These are phyloP conservation scores for Paradisaea rubra DNA, from an alignment of 2,113 vertebrate species.

Conservation along the genomic window DNA sequence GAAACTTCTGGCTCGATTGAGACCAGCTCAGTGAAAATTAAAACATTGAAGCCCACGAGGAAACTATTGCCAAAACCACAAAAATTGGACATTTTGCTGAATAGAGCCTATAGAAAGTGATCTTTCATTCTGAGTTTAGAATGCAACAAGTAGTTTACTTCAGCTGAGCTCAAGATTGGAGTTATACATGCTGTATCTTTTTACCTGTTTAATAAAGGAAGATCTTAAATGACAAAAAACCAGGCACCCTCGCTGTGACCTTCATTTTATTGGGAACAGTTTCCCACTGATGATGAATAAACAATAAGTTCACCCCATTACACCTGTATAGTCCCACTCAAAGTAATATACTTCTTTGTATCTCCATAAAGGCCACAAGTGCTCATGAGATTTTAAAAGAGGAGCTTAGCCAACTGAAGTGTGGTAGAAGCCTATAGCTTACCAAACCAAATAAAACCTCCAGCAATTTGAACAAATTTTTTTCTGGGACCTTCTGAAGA, in stretches of 20 bases:
- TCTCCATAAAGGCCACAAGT: not conserved
- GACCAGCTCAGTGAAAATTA: conserved; percentile 45
- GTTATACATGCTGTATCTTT: not conserved
- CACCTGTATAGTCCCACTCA: not conserved
- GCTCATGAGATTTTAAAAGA: not conserved
- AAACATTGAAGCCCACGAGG: conserved; percentile 40
- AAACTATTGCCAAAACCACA: conserved; percentile 36
- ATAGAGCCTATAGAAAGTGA: conserved; percentile 7
- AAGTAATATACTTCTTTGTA: not conserved
- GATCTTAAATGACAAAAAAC: not conserved
- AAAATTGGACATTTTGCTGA: conserved; percentile 15
- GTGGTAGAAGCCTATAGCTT: not conserved
- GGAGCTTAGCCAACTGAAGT: not conserved
- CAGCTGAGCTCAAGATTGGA: not conserved
- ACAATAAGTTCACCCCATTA: not conserved
- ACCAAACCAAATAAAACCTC: conserved; percentile 3
- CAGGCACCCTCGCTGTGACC: not conserved
- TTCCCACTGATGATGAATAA: not conserved
- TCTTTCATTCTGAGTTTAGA: conserved; percentile 9
- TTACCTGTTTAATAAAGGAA: not conserved
- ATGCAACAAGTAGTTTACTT: not conserved
- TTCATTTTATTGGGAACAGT: not conserved
- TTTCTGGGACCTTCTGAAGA: conserved; percentile 59
- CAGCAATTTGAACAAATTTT: not conserved
- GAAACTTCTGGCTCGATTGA: conserved; percentile 54